These are phyloP conservation scores for Crocuta crocuta DNA, from an alignment of 2,113 vertebrate genomes.

Conservation along the genomic window DNA sequence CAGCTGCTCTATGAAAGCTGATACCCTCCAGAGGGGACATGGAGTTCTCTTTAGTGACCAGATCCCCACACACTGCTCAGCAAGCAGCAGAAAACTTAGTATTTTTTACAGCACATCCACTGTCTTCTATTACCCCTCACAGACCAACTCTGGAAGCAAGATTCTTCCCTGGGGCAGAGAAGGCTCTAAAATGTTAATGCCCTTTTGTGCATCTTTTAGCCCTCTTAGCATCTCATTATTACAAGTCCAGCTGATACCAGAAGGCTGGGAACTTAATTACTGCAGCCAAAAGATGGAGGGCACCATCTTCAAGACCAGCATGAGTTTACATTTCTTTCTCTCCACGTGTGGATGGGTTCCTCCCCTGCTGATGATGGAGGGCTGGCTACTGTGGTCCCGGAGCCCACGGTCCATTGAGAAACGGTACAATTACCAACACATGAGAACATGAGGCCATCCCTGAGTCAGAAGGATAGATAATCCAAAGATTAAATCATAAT, in stretches of 20 bases:
- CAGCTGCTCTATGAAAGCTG: not conserved
- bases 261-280: not conserved
- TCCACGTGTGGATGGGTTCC: rapidly evolving
- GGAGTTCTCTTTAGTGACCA: not conserved
- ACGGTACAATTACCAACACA: not conserved
- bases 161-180: not conserved
- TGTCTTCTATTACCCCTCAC: not conserved
- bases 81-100: not conserved
- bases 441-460: not conserved
- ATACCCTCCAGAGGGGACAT: not conserved
- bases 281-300: not conserved
- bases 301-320: not conserved
- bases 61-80: not conserved
- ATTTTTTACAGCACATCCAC: not conserved
- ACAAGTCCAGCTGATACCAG: not conserved
- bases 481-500: not conserved
- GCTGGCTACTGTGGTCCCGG: not conserved
- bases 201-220: not conserved
- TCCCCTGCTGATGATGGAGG: not conserved
- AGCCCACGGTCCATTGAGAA: not conserved
- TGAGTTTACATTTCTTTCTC: not conserved
- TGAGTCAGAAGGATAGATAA: not conserved
- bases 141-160: not conserved
- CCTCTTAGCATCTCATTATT: not conserved
- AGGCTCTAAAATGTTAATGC: not conserved